Conservation (phyloP, 2,797 vertebrate genomes). For the Periophthalmus magnuspinnatus region DNA sequence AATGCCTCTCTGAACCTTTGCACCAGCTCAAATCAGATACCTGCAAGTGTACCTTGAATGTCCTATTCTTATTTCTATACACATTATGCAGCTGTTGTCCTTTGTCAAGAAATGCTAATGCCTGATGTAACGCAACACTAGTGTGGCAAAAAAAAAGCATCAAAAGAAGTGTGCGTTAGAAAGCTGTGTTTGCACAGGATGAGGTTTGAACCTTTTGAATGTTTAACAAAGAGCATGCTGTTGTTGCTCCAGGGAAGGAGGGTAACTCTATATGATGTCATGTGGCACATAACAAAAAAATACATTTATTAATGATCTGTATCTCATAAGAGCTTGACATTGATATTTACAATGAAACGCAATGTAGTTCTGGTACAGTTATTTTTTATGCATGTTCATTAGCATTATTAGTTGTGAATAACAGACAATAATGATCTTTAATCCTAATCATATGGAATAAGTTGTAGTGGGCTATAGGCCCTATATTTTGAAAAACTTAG, state of each 20-base stretch:
- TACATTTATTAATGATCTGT: neutral
- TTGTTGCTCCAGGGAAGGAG: neutral
- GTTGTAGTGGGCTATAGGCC: too few species aligned
- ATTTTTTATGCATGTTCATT: too few species aligned
- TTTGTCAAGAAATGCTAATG: constrained; percentile 27
- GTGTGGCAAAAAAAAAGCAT: neutral
- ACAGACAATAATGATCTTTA: too few species aligned
- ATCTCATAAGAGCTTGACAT: too few species aligned
- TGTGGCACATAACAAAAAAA: neutral
- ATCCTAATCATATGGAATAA: too few species aligned
- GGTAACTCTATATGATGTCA: neutral
- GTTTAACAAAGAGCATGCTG: constrained; percentile 22
- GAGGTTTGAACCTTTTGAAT: constrained; percentile 27
- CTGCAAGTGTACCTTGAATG: constrained; percentile 4
- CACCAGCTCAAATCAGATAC: constrained; percentile 33
- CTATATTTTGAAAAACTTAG: too few species aligned
- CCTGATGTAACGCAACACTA: constrained; percentile 5
- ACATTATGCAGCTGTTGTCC: constrained; percentile 29
- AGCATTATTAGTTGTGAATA: too few species aligned
- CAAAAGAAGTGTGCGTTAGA: constrained; percentile 24
- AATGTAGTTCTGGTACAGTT: too few species aligned
- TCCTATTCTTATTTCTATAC: constrained; percentile 19
- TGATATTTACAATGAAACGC: too few species aligned
- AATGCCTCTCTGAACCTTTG: constrained; percentile 37
- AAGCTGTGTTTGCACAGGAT: constrained; percentile 12